Evolutionary conservation across 2,888 invertebrate species (phyloP), one percentile per base, ranked within the genome.

Genomic region (Aromia moschata): DNA sequence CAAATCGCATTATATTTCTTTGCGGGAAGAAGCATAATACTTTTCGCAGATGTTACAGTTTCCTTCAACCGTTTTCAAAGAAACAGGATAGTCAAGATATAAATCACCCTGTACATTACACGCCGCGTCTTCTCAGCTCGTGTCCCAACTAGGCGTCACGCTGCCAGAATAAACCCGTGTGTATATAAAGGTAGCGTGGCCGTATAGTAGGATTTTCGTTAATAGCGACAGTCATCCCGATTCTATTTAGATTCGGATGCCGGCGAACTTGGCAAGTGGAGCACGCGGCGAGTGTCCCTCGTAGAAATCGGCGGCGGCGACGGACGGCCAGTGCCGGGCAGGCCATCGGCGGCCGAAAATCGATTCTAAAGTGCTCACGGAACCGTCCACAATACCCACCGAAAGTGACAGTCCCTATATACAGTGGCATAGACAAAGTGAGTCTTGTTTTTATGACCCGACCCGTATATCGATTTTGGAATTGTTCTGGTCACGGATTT

Each of bases 261-360:
- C 7, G 25, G 25, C 7, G 7, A 49, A 49, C 38, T 49, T 49
- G 49, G 49, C 49, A 49, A 49, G 16, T 49, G 49, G 49, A 49
- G 20, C 38, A 33, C 49, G 38, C 37, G 93, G 38, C 47, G 33
- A 14, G 56, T 31, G 2, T 56, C 7, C 25, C 56, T 33, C 41
- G 25, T 33, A 33, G 45, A 56, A 41, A 47, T 56, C 46, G 47
- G 41, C 56, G 46, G 56, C 56, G 47, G 56, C 47, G 25, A 3
- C 25, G 7, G 25, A 45, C 45, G 33, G 46, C 41, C 18, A 56
- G 47, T 47, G 56, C 47, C 47, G 56, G 41, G 33, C 56, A 33
- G 40, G 41, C 41, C 45, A 4, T 17, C 44, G 12, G 10, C 43
- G 49, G 49, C 49, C 49, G 49, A 38, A 20, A 49, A 10, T 14